These are phyloP conservation scores for Cynaeus angustus DNA, from an alignment of 2,888 invertebrate species.

Conservation along the genomic window DNA sequence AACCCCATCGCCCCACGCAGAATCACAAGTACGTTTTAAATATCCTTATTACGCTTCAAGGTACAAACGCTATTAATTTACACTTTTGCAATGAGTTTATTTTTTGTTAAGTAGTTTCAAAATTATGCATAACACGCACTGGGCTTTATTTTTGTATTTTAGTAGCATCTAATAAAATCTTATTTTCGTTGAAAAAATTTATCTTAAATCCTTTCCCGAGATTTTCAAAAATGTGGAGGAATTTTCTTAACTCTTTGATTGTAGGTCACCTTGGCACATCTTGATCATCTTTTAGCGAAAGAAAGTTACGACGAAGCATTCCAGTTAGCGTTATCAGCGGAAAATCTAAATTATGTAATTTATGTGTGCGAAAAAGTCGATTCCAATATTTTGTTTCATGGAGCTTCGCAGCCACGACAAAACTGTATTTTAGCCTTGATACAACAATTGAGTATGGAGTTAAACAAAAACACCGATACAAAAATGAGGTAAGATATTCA, in stretches of 20 bases:
- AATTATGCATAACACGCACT: constrained; percentile 1
- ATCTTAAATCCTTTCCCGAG: constrained; percentile 5
- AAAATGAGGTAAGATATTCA: constrained; percentile 85
- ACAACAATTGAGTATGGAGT: constrained; percentile 94
- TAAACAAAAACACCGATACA: constrained; percentile 87
- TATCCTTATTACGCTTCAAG: constrained; percentile 41
- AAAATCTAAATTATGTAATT: constrained; percentile 90
- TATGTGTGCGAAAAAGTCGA: constrained; percentile 90
- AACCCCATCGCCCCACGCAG: constrained; percentile 81
- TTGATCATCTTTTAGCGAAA: constrained; percentile 79
- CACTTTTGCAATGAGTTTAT: constrained; percentile 25
- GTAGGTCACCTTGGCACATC: constrained; percentile 79
- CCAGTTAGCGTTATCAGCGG: constrained; percentile 90
- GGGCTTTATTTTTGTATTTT: not conserved
- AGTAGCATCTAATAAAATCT: constrained; percentile 36
- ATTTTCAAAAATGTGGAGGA: not conserved
- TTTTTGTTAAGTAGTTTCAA: constrained; percentile 14
- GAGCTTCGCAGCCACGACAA: constrained; percentile 85
- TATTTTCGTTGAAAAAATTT: constrained; percentile 29
- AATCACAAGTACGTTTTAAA: constrained; percentile 70
- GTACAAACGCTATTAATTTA: constrained; percentile 24
- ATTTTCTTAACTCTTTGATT: constrained; percentile 38
- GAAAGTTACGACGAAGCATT: constrained; percentile 92
- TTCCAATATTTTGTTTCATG: constrained; percentile 84
- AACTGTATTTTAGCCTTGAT: constrained; percentile 93